Evolutionary conservation across 2,113 vertebrate genomes (phyloP).

Genomic region (Brienomyrus longianalis): DNA sequence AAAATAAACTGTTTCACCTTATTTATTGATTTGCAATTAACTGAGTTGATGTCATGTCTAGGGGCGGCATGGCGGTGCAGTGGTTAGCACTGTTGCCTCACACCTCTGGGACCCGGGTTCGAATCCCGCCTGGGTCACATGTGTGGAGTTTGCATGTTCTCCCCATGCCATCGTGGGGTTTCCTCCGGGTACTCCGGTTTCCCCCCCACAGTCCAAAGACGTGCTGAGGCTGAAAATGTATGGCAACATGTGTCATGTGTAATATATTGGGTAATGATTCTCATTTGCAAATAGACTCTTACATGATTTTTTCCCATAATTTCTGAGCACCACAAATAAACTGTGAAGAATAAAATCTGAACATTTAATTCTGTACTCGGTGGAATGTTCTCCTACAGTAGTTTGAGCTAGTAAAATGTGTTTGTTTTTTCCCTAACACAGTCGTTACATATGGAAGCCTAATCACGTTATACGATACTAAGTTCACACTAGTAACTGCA

Average conservation of each 20-base stretch:
- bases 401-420: neutral
- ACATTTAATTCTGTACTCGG: neutral
- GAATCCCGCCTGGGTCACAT: too few species aligned
- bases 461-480: neutral
- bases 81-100: too few species aligned
- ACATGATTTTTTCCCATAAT: neutral
- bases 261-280: neutral
- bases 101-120: too few species aligned
- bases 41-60: neutral
- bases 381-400: neutral
- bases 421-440: neutral
- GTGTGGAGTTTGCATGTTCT: too few species aligned
- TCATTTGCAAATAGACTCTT: neutral
- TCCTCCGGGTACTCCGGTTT: too few species aligned
- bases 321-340: neutral
- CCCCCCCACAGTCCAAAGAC: too few species aligned
- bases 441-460: neutral
- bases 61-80: too few species aligned
- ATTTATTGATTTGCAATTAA: neutral
- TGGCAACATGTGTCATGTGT: neutral
- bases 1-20: neutral
- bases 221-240: too few species aligned
- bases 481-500: neutral
- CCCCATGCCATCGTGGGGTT: too few species aligned
- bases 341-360: neutral